Evolutionary conservation across 2,888 invertebrate species (phyloP), one percentile per base, ranked within the genome.

Genomic region (Myathropa florea): DNA sequence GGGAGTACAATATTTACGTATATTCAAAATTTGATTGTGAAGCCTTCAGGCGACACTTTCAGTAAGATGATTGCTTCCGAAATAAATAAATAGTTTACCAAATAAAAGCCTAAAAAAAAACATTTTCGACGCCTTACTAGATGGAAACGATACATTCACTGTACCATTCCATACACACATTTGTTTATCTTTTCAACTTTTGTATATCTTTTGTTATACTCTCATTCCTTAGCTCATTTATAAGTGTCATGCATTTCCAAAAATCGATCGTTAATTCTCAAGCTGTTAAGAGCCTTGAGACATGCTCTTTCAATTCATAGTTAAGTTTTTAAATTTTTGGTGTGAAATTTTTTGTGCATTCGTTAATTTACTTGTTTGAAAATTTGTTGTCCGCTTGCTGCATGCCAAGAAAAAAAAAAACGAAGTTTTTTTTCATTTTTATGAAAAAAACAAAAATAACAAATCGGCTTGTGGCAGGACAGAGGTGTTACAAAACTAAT

Each of bases 401-500:
- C 90, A 90, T 90, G 90, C 90, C 90, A 87, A 88, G 67, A 23
- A 39, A 76, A 65, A 78, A 53, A 85, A 65, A 81, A 68, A 65
- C 78, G 70, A 63, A 46, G 6, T 46, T 46, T 46, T 26, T 78
- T 78, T 78, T 75, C 60, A 64, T 72, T 82, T 77, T 71, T 79
- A 39, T 72, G 68, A 86, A 86, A 82, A 76, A 71, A 77, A 73
- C 81, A 67, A 77, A 61, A 64, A 82, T 83, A 85, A 30, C 2
- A 88, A 89, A 88, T 89, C 88, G 93, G 93, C 93, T 93, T 93
- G 93, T 93, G 92, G 92, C 93, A 93, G 93, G 93, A 92, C 93
- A 94, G 94, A 93, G 93, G 92, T 92, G 91, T 93, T 93, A 91
- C 91, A 90, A 88, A 93, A 90, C 95, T 94, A 95, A 95, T 94